Evolutionary conservation across 2,888 invertebrate genomes (phyloP).

Genomic region (Heliconius hortense): DNA sequence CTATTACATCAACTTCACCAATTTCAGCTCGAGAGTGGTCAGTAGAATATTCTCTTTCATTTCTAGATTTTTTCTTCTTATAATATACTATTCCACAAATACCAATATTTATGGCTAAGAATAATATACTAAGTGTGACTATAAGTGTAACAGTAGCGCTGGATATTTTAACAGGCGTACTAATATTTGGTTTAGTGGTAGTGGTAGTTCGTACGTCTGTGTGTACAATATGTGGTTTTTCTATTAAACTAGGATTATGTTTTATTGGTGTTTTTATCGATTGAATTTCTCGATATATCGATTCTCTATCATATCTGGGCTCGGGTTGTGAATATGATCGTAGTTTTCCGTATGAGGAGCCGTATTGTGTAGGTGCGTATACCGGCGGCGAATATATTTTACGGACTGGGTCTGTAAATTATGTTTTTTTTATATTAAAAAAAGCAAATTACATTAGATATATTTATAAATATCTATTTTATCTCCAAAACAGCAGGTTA

Average conservation of each 20-base stretch:
- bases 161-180: slow-evolving; percentile 77
- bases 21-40: slow-evolving; percentile 77
- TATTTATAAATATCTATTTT: too few species aligned
- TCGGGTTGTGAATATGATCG: slow-evolving; percentile 57
- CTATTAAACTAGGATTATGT: slow-evolving; percentile 61
- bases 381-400: slow-evolving; percentile 61
- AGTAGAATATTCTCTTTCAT: slow-evolving; percentile 72
- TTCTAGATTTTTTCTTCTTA: slow-evolving; percentile 82
- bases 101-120: slow-evolving; percentile 87
- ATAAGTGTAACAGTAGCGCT: slow-evolving; percentile 84
- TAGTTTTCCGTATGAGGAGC: slow-evolving; percentile 59
- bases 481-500: too few species aligned
- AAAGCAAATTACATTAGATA: too few species aligned
- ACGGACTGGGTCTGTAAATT: slow-evolving; percentile 58
- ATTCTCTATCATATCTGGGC: slow-evolving; percentile 57
- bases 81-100: slow-evolving; percentile 86
- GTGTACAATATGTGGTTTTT: slow-evolving; percentile 50
- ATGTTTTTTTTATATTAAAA: background rate
- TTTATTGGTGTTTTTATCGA: slow-evolving; percentile 67
- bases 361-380: slow-evolving; percentile 53
- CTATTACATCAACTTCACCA: slow-evolving; percentile 75
- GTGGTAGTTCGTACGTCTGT: slow-evolving; percentile 46
- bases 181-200: slow-evolving; percentile 54
- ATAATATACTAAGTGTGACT: slow-evolving; percentile 85
- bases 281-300: slow-evolving; percentile 68